Evolutionary conservation across 2,888 invertebrate species (phyloP).

Genomic region (Leptopilina myrica): DNA sequence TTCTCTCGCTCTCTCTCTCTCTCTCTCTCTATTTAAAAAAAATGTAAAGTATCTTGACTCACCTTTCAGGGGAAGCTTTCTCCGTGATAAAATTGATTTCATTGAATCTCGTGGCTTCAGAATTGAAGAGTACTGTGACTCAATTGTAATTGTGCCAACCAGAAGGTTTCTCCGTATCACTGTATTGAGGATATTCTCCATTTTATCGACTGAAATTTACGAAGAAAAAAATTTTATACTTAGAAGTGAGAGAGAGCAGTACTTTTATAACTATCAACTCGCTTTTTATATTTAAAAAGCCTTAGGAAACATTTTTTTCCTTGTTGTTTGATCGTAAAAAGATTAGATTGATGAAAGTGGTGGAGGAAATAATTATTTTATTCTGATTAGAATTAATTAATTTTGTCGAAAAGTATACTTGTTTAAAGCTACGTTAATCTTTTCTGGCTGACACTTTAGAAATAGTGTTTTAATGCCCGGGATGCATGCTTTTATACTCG

Average conservation of each 20-base stretch:
- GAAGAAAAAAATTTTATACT: slow-evolving; percentile 19
- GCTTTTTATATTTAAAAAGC: background rate
- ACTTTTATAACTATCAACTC: background rate
- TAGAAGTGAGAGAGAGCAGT: background rate
- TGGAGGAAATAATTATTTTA: too few species aligned
- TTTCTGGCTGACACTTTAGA: too few species aligned
- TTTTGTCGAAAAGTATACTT: too few species aligned
- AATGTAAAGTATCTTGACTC: slow-evolving; percentile 28
- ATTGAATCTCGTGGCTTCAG: slow-evolving; percentile 15
- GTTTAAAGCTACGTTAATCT: too few species aligned
- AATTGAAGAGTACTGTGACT: slow-evolving; percentile 19
- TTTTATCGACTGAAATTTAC: slow-evolving; percentile 8
- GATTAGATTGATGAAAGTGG: too few species aligned
- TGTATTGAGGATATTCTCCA: background rate
- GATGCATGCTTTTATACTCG: too few species aligned
- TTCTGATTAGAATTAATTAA: too few species aligned
- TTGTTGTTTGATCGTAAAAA: too few species aligned
- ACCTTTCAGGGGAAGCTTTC: slow-evolving; percentile 6
- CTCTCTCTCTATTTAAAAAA: background rate
- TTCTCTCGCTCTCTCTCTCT: background rate
- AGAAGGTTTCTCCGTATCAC: background rate
- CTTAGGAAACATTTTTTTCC: background rate
- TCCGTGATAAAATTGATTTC: slow-evolving; percentile 31
- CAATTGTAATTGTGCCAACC: slow-evolving; percentile 26
- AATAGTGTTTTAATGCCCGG: too few species aligned